Evolutionary conservation across 1,140 invertebrate genomes (phyloP).

Genomic region (Manduca sexta): DNA sequence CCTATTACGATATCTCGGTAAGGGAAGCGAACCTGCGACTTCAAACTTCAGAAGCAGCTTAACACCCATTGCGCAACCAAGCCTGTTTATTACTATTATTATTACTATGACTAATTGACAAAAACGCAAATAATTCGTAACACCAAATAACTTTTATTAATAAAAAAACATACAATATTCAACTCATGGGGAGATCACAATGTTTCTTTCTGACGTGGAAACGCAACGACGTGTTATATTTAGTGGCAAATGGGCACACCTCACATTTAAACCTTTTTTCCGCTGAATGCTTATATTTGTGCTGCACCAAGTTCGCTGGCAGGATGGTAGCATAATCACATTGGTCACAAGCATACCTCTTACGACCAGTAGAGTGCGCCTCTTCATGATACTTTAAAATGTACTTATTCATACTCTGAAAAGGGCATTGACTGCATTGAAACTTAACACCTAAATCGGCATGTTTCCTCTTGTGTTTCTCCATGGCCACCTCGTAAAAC

Average conservation of each 20-base stretch:
- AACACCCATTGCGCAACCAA: no score
- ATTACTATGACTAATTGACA: no score
- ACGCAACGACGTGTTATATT: slow-evolving; percentile 62
- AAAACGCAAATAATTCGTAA: slow-evolving; percentile 21
- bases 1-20: no score
- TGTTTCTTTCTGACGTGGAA: slow-evolving; percentile 67
- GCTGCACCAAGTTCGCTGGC: slow-evolving; percentile 57
- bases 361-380: slow-evolving; percentile 54
- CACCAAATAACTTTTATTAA: slow-evolving; percentile 46
- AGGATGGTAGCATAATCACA: slow-evolving; percentile 60
- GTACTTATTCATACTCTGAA: slow-evolving; percentile 65
- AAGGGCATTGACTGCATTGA: slow-evolving; percentile 51
- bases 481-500: slow-evolving; percentile 56
- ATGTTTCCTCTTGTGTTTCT: slow-evolving; percentile 54
- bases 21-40: no score
- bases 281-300: slow-evolving; percentile 61
- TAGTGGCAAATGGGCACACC: slow-evolving; percentile 61
- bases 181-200: slow-evolving; percentile 61
- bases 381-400: slow-evolving; percentile 62
- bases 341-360: slow-evolving; percentile 52
- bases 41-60: no score
- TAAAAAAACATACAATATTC: slow-evolving; percentile 40
- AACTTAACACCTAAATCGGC: slow-evolving; percentile 48
- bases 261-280: slow-evolving; percentile 64
- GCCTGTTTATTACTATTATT: no score